Evolutionary conservation across 2,113 vertebrate genomes (phyloP).

Genomic region (Addax nasomaculatus): DNA sequence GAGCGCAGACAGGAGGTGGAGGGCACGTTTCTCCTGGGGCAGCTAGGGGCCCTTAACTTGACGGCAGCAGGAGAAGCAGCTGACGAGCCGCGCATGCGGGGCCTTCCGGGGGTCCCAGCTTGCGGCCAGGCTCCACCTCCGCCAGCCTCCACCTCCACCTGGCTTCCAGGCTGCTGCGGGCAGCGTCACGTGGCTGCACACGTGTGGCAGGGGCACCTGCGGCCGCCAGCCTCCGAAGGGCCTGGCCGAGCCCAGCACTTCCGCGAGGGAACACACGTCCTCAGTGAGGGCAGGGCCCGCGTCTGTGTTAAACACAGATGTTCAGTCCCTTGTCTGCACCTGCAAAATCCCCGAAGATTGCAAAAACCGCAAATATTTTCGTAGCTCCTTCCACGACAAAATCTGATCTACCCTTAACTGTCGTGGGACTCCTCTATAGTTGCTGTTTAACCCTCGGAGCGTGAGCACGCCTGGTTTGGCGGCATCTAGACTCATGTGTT

Average conservation of each 20-base stretch:
- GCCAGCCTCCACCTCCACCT: accelerated
- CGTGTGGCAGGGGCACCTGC: accelerated
- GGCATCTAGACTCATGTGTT: accelerated
- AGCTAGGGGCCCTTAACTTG: too few species aligned
- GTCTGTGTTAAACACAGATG: accelerated
- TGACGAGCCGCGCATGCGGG: accelerated
- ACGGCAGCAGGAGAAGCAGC: accelerated
- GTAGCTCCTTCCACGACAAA: not conserved
- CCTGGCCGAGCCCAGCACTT: accelerated
- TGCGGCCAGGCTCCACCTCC: not conserved
- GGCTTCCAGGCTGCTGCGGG: not conserved
- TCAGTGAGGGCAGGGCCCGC: accelerated
- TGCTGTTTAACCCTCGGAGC: too few species aligned
- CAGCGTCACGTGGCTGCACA: accelerated
- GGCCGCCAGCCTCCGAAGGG: accelerated
- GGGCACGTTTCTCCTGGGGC: accelerated
- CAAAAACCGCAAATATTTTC: not conserved
- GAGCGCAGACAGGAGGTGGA: accelerated
- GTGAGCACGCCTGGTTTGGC: accelerated
- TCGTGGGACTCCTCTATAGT: accelerated
- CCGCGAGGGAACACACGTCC: accelerated
- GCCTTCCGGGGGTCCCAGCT: accelerated
- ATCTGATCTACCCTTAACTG: not conserved
- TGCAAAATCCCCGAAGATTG: not conserved
- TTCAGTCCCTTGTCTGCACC: not conserved